phyloP scores from a whole-genome alignment of 2,113 vertebrate genomes.

The Macrotis lagotis region DNA sequence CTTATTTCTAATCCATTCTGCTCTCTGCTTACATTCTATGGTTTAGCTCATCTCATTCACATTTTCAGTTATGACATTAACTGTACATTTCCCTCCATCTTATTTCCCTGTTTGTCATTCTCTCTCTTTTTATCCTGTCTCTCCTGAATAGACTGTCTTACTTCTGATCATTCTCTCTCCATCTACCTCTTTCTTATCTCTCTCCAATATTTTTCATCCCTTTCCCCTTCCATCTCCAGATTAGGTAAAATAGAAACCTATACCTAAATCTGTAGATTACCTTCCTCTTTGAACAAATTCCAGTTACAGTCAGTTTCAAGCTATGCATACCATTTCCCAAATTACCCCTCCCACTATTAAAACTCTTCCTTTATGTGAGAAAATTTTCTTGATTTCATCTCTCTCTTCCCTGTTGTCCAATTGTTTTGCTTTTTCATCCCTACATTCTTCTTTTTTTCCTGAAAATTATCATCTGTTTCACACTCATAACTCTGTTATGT shows the following conservation, averaged over 20 bases:
- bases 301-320: background rate
- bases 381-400: background rate
- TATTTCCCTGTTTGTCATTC: background rate
- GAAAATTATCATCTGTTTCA: background rate
- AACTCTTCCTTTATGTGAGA: background rate
- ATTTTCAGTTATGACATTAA: background rate
- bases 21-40: background rate
- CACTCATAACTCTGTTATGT: background rate
- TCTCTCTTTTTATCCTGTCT: background rate
- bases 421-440: background rate
- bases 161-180: background rate
- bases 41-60: background rate
- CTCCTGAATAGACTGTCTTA: background rate
- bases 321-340: background rate
- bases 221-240: background rate
- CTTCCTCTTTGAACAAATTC: background rate
- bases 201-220: background rate
- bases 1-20: background rate
- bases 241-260: background rate
- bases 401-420: background rate
- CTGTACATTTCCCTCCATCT: background rate
- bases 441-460: background rate
- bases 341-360: background rate
- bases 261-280: background rate
- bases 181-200: background rate